Percentiles rank a stretch among this genome's conserved stretches.
These are phyloP conservation scores for Dipodomys stephensi DNA, from an alignment of 2,113 vertebrate species.

Conservation along the genomic window DNA sequence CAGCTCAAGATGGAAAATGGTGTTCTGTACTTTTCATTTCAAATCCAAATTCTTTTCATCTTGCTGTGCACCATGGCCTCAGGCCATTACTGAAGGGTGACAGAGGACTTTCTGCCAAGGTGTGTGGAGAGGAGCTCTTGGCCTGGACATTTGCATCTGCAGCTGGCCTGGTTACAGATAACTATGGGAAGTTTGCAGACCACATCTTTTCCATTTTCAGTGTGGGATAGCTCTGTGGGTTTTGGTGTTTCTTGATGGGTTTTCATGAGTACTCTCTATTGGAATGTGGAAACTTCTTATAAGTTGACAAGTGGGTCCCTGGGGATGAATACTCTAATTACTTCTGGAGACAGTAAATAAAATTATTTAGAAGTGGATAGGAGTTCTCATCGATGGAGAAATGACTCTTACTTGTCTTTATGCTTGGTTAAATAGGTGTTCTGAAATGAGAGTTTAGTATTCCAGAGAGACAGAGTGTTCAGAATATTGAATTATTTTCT, in stretches of 20 bases:
- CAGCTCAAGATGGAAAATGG: background rate
- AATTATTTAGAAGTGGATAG: slow-evolving; percentile 30
- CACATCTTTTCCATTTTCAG: background rate
- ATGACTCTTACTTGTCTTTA: slow-evolving; percentile 25
- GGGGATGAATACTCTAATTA: slow-evolving; percentile 32
- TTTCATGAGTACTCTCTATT: background rate
- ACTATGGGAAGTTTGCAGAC: background rate
- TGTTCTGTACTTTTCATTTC: slow-evolving; percentile 15
- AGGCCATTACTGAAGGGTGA: background rate
- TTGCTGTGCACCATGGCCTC: background rate
- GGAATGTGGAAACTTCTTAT: background rate
- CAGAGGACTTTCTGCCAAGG: background rate
- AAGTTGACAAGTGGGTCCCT: background rate
- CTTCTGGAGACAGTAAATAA: slow-evolving; percentile 46
- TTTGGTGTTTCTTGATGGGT: background rate
- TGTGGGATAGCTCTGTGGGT: background rate
- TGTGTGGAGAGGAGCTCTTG: background rate
- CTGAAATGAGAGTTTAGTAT: slow-evolving; percentile 49
- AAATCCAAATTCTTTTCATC: background rate
- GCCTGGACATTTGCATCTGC: background rate
- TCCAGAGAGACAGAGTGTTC: background rate
- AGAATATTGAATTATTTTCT: slow-evolving; percentile 23
- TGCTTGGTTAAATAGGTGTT: slow-evolving; percentile 42
- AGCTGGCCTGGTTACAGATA: background rate
- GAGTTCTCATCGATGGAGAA: slow-evolving; percentile 27